Percentiles rank a stretch among this genome's conserved stretches.
Evolutionary conservation across 2,113 vertebrate genomes (phyloP).

Genomic region (Thalassoma bifasciatum): DNA sequence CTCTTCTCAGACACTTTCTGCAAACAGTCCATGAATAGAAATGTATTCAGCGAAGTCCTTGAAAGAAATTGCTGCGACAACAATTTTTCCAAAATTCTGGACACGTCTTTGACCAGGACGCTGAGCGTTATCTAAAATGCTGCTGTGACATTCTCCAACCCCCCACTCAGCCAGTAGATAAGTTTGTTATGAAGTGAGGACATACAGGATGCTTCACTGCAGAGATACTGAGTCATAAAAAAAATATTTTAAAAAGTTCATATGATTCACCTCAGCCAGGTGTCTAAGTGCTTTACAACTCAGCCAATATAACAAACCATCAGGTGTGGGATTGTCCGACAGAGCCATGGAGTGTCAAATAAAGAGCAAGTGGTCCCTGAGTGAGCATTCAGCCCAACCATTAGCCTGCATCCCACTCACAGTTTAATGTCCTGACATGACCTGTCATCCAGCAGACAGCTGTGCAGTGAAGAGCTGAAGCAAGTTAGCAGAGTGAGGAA

Average conservation of each 20-base stretch:
- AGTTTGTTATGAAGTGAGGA: neutral
- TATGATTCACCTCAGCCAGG: conserved; percentile 5
- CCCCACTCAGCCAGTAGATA: neutral
- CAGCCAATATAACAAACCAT: conserved; percentile 11
- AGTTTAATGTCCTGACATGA: neutral
- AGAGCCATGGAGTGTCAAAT: neutral
- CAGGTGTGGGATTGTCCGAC: conserved; percentile 6
- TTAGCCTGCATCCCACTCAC: neutral
- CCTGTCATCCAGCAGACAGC: conserved; percentile 2
- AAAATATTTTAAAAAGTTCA: neutral
- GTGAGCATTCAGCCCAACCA: neutral
- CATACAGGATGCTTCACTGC: neutral
- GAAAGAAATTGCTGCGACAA: neutral
- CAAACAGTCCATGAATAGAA: neutral
- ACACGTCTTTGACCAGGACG: neutral
- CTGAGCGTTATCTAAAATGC: conserved; percentile 18
- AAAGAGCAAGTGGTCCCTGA: neutral
- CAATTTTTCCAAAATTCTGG: neutral
- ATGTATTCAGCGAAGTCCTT: neutral
- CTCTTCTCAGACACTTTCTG: neutral
- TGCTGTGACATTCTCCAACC: conserved; percentile 7
- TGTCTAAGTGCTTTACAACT: conserved; percentile 31
- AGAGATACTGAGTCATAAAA: neutral
- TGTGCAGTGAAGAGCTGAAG: conserved; percentile 5
- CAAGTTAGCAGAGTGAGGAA: neutral